phyloP scores from a whole-genome alignment of 2,888 invertebrate genomes.

The Agapostemon virescens region DNA sequence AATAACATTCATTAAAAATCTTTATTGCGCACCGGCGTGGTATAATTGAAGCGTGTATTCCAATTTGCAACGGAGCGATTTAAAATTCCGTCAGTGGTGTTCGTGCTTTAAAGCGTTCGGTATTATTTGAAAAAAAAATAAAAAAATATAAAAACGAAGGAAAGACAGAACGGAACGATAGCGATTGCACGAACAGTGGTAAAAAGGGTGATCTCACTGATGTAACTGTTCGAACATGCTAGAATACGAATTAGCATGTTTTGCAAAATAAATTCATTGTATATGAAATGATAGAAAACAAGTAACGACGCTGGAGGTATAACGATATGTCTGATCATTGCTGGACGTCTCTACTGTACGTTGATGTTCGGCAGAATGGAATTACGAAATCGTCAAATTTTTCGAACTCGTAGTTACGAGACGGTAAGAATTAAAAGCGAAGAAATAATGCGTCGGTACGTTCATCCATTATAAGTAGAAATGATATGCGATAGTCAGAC shows the following conservation, averaged over 20 bases:
- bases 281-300: background rate
- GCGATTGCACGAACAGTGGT: slow-evolving; percentile 14
- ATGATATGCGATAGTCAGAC: background rate
- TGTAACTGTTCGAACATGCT: background rate
- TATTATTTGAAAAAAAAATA: slow-evolving; percentile 10
- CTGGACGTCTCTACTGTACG: background rate
- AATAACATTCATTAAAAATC: slow-evolving; percentile 72
- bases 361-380: background rate
- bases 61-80: slow-evolving; percentile 45
- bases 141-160: background rate
- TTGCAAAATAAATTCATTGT: background rate
- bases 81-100: slow-evolving; percentile 28
- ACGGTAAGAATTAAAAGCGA: background rate
- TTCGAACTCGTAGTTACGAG: background rate
- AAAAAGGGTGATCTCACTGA: background rate
- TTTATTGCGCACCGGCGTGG: slow-evolving; percentile 49
- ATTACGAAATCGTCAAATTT: background rate
- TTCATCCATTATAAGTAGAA: background rate
- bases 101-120: slow-evolving; percentile 24
- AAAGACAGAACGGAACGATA: background rate
- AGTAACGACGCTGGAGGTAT: background rate
- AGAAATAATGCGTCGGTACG: background rate
- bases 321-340: background rate
- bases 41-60: slow-evolving; percentile 48
- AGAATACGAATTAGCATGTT: background rate